Evolutionary conservation across 2,888 invertebrate species (phyloP).

Genomic region (Trichacis sp.): DNA sequence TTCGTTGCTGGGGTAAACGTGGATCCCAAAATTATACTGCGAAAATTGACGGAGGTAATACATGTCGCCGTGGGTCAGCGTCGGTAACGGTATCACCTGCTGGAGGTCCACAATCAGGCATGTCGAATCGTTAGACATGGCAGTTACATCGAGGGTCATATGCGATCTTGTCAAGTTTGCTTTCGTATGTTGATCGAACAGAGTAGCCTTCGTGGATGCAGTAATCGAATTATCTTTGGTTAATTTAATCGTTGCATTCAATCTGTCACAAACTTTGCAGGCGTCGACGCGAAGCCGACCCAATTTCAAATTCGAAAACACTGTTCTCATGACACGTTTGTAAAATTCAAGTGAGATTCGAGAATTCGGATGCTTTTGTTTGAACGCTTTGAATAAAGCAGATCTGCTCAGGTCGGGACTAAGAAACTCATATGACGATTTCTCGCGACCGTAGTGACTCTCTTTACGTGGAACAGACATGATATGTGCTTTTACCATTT

Average conservation of each 20-base stretch:
- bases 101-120: background rate
- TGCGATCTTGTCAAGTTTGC: background rate
- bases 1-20: background rate
- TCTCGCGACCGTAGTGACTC: background rate
- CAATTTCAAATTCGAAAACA: background rate
- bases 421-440: background rate
- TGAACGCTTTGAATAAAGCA: background rate
- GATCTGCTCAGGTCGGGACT: background rate
- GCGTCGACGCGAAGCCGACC: background rate
- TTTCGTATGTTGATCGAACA: background rate
- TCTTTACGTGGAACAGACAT: background rate
- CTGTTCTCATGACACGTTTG: background rate
- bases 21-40: background rate
- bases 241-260: background rate
- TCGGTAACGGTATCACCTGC: conserved; percentile 1
- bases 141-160: background rate
- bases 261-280: background rate
- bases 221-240: background rate
- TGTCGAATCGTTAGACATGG: background rate
- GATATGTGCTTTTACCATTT: background rate
- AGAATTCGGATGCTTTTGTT: background rate
- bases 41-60: background rate
- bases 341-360: background rate
- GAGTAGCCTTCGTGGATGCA: background rate
- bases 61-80: conserved; percentile 1